Conservation (phyloP, 2,888 invertebrate genomes). For the Itoplectis maculator region DNA sequence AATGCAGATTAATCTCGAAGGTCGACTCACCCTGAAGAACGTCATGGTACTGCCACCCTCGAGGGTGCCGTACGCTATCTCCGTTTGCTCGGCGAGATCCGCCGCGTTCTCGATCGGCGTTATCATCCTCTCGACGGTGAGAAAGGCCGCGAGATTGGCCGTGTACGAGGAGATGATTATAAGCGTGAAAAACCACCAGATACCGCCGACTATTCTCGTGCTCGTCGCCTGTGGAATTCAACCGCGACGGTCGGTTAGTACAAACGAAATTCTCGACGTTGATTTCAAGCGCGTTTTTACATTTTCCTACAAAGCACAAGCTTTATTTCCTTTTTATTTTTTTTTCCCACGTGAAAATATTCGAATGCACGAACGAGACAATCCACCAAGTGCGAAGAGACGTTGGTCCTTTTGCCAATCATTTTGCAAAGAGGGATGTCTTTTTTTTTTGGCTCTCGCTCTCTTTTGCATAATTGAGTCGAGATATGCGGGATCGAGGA, state of each 20-base stretch:
- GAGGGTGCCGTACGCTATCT: constrained; percentile 97
- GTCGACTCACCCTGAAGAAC: constrained; percentile 93
- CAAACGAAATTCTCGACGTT: background rate
- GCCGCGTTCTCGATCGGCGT: constrained; percentile 98
- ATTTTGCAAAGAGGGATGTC: background rate
- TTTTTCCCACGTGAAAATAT: background rate
- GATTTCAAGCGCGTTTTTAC: background rate
- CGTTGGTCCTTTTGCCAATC: background rate
- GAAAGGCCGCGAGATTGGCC: constrained; percentile 98
- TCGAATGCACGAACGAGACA: constrained; percentile 31
- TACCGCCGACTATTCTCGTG: constrained; percentile 97
- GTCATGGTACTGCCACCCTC: constrained; percentile 98
- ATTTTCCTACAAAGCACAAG: background rate
- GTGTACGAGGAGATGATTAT: constrained; percentile 99
- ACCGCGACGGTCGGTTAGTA: constrained; percentile 32
- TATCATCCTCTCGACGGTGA: constrained; percentile 98
- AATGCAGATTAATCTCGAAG: constrained; percentile 33
- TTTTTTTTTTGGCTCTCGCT: background rate
- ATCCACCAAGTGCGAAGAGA: background rate
- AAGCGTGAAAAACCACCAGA: constrained; percentile 99
- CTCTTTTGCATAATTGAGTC: background rate
- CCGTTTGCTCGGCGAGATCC: constrained; percentile 96
- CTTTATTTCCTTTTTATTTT: too few relatives aligned
- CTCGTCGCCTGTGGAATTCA: constrained; percentile 90
- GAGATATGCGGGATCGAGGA: background rate